phyloP scores from a whole-genome alignment of 2,113 vertebrate species.

The Oplegnathus fasciatus region DNA sequence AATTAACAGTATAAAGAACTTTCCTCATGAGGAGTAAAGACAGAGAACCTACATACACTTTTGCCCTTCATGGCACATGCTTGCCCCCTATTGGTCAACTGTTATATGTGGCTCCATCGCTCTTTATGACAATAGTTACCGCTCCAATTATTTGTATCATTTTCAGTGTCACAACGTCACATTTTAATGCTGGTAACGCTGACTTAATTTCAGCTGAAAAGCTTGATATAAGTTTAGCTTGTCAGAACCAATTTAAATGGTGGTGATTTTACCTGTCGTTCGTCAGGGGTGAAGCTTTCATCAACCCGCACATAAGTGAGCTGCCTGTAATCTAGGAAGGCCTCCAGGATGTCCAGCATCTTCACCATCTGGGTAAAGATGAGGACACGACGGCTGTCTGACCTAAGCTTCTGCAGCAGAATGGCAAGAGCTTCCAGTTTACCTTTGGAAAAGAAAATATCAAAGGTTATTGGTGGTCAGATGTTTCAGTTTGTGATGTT shows the following conservation, averaged over 20 bases:
- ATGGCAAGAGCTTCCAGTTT: conserved; percentile 96
- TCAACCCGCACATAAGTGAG: conserved; percentile 94
- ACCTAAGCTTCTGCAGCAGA: conserved; percentile 92
- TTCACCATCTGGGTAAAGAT: conserved; percentile 91
- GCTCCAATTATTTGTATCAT: not conserved
- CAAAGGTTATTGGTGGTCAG: not conserved
- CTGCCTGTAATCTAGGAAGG: conserved; percentile 90
- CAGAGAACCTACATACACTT: not conserved
- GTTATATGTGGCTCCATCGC: too few relatives aligned
- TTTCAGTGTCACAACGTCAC: not conserved
- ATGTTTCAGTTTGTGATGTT: not conserved
- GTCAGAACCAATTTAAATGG: not conserved
- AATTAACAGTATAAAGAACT: not conserved
- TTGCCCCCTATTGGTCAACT: too few relatives aligned
- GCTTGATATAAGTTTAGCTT: not conserved
- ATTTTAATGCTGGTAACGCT: not conserved
- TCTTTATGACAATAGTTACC: too few relatives aligned
- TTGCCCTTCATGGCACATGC: too few relatives aligned
- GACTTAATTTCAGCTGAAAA: not conserved
- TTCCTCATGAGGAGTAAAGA: not conserved
- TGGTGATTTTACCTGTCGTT: conserved; percentile 87
- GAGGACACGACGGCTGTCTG: conserved; percentile 93
- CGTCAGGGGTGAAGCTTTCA: conserved; percentile 90
- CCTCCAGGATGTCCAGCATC: conserved; percentile 91
- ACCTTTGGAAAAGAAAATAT: conserved; percentile 80